Percentiles rank a stretch among this genome's conserved stretches.
Conservation (phyloP, 1,140 invertebrate species). For the Myzus persicae region DNA sequence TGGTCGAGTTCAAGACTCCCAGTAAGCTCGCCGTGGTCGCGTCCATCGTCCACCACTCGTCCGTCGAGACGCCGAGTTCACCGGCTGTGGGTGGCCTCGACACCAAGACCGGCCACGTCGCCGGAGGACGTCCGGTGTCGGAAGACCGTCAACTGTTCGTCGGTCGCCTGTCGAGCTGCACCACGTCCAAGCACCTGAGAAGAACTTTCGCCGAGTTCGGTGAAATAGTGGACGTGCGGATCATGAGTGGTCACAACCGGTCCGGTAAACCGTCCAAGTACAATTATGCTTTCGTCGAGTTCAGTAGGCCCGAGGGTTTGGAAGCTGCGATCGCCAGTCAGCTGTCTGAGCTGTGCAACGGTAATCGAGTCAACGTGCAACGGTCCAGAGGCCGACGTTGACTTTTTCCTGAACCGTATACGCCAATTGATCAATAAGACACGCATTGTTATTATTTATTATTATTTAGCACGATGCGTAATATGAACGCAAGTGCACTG, state of each 20-base stretch:
- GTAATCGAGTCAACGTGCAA: neutral
- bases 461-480: too few relatives aligned
- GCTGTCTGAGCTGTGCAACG: too few relatives aligned
- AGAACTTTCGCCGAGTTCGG: neutral
- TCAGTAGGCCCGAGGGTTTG: neutral
- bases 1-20: neutral
- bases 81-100: neutral
- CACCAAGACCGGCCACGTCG: neutral
- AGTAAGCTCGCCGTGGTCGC: neutral
- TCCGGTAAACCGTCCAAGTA: neutral
- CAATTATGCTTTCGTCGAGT: neutral
- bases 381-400: neutral
- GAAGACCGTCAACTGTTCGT: neutral
- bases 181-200: neutral
- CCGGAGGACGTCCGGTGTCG: too few relatives aligned
- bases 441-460: too few relatives aligned
- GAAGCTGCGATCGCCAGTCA: neutral
- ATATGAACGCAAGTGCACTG: too few relatives aligned
- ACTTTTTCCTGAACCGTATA: too few relatives aligned
- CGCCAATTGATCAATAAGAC: neutral
- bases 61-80: fast-evolving
- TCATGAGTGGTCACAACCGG: neutral
- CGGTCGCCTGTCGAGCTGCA: neutral
- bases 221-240: neutral
- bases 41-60: neutral